A percentile compares a stretch with the other conserved stretches of the same genome.
phyloP scores from a whole-genome alignment of 2,113 vertebrate species.

The Hirundichthys speculiger region DNA sequence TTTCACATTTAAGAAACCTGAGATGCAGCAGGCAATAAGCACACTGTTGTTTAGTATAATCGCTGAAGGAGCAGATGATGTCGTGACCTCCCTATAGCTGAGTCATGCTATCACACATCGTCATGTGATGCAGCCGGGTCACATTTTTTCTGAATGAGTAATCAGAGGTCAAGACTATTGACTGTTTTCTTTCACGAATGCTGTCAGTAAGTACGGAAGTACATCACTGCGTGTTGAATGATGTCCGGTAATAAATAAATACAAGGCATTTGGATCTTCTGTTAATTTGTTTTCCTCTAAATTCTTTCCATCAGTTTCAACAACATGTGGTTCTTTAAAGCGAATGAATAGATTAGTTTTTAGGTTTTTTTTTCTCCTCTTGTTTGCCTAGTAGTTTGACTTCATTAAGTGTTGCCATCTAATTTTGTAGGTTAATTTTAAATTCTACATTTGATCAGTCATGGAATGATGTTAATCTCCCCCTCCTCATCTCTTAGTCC shows the following conservation, averaged over 20 bases:
- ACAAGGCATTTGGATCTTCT: conserved; percentile 18
- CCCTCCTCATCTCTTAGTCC: conserved; percentile 78
- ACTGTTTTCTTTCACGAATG: conserved; percentile 1
- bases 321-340: conserved; percentile 24
- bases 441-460: conserved; percentile 60
- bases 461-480: conserved; percentile 76
- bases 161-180: neutral
- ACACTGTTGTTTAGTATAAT: conserved; percentile 9
- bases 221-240: neutral
- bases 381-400: conserved; percentile 46
- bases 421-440: conserved; percentile 62
- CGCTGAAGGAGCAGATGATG: conserved; percentile 3
- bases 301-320: conserved; percentile 30
- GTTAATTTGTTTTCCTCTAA: conserved; percentile 41
- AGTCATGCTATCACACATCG: no score
- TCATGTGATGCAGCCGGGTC: no score
- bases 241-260: conserved; percentile 2
- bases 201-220: neutral
- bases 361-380: conserved; percentile 20
- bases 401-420: conserved; percentile 44
- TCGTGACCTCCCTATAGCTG: no score
- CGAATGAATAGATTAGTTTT: conserved; percentile 64
- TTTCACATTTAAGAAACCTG: neutral
- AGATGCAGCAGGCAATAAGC: conserved; percentile 5
- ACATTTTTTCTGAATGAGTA: conserved; percentile 11